Evolutionary conservation across 2,113 vertebrate species (phyloP).

Genomic region (Tursiops truncatus): DNA sequence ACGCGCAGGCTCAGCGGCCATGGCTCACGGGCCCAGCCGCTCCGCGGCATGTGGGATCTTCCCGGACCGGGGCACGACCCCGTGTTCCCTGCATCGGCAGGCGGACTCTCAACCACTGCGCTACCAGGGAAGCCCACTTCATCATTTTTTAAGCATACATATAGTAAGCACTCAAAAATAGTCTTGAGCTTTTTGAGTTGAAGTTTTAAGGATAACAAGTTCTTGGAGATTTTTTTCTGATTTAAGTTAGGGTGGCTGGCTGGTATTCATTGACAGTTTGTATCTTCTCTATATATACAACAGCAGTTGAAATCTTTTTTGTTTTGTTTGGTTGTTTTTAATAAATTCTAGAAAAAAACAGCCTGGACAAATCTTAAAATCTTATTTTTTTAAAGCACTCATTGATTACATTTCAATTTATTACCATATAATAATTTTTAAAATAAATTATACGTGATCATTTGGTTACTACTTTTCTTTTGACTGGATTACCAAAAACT

Average conservation of each 20-base stretch:
- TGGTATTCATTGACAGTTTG: not conserved
- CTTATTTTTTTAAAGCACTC: not conserved
- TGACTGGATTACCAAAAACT: not conserved
- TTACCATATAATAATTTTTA: not conserved
- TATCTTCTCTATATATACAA: not conserved
- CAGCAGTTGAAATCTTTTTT: not conserved
- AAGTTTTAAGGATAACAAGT: not conserved
- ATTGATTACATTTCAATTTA: not conserved
- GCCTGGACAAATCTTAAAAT: not conserved
- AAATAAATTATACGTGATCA: not conserved
- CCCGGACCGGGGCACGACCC: no score
- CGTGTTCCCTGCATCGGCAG: no score
- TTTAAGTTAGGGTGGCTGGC: not conserved
- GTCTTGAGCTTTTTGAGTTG: not conserved
- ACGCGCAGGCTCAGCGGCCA: no score
- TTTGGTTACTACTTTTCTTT: not conserved
- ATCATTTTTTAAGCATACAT: not conserved
- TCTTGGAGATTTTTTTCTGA: not conserved
- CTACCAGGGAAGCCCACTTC: no score
- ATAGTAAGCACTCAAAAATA: not conserved
- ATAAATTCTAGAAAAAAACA: not conserved
- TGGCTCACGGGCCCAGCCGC: no score
- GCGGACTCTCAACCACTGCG: no score
- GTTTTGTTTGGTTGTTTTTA: conserved; percentile 16
- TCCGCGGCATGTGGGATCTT: no score